Evolutionary conservation across 2,113 vertebrate species (phyloP).

Genomic region (Ictalurus punctatus): DNA sequence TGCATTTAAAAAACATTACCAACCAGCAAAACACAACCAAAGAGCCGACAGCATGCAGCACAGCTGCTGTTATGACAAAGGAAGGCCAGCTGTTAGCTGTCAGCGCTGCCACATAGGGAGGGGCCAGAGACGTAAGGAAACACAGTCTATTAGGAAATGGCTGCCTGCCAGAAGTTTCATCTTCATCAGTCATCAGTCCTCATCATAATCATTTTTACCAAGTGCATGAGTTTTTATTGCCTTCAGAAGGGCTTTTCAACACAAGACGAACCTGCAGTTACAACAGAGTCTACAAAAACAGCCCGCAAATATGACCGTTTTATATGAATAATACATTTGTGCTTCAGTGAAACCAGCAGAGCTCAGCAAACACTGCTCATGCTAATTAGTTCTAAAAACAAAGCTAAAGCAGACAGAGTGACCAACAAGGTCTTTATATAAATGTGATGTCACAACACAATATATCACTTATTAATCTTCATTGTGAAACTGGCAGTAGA

Average conservation of each 20-base stretch:
- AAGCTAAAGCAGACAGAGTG: not conserved
- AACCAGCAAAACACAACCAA: conserved; percentile 35
- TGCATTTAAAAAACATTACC: conserved; percentile 14
- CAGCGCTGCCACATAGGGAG: conserved; percentile 45
- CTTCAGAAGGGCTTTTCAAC: not conserved
- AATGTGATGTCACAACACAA: not conserved
- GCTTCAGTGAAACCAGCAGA: not conserved
- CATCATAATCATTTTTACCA: conserved; percentile 18
- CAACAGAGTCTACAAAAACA: conserved; percentile 5
- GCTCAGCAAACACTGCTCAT: not conserved
- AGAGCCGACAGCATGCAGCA: conserved; percentile 37
- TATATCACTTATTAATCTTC: not conserved
- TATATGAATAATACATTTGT: not conserved
- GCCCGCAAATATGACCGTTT: not conserved
- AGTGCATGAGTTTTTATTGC: not conserved
- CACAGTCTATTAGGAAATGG: conserved; percentile 35
- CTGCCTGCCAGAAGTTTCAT: conserved; percentile 34
- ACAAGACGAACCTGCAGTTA: not conserved
- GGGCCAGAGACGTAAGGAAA: conserved; percentile 40
- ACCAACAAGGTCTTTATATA: not conserved
- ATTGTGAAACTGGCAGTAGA: not conserved
- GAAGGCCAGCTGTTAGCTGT: conserved; percentile 53
- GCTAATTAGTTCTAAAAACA: not conserved
- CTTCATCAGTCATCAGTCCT: conserved; percentile 26
- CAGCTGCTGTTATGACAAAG: conserved; percentile 56